Evolutionary conservation across 2,113 vertebrate genomes (phyloP).

Genomic region (Paratilapia polleni): DNA sequence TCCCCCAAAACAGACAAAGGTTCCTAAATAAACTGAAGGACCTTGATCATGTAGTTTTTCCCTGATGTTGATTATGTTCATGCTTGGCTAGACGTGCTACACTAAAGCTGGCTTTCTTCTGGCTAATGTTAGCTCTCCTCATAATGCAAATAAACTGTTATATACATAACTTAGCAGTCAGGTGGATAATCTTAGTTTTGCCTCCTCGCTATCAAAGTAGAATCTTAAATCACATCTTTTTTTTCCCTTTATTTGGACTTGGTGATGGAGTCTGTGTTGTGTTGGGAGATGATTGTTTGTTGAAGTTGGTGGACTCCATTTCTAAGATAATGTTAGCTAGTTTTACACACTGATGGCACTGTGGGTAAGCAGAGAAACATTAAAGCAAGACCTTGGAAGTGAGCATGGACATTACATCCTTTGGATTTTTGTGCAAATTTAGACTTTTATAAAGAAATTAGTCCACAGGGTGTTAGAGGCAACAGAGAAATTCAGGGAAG

Average conservation of each 20-base stretch:
- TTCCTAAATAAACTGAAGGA: too few relatives aligned
- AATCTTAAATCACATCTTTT: not conserved
- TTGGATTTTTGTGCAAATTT: not conserved
- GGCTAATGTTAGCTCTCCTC: too few relatives aligned
- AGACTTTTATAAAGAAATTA: not conserved
- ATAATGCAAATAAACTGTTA: not conserved
- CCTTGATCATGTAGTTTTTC: too few relatives aligned
- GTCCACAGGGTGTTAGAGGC: not conserved
- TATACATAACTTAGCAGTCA: not conserved
- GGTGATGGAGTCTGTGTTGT: not conserved
- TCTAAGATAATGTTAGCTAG: not conserved
- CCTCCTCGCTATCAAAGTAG: too few relatives aligned
- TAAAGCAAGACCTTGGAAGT: too few relatives aligned
- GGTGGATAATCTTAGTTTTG: too few relatives aligned
- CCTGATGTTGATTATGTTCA: too few relatives aligned
- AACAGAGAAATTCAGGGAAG: not conserved
- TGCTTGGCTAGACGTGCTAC: too few relatives aligned
- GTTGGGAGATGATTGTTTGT: not conserved
- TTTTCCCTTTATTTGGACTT: not conserved
- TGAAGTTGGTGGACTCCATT: not conserved
- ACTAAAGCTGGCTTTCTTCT: too few relatives aligned
- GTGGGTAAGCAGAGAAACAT: not conserved
- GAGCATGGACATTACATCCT: not conserved
- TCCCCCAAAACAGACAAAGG: too few relatives aligned
- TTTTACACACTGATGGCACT: not conserved